Base-by-base conservation (phyloP, 2,888 invertebrate genomes). In the Ormyrus thymus region DNA sequence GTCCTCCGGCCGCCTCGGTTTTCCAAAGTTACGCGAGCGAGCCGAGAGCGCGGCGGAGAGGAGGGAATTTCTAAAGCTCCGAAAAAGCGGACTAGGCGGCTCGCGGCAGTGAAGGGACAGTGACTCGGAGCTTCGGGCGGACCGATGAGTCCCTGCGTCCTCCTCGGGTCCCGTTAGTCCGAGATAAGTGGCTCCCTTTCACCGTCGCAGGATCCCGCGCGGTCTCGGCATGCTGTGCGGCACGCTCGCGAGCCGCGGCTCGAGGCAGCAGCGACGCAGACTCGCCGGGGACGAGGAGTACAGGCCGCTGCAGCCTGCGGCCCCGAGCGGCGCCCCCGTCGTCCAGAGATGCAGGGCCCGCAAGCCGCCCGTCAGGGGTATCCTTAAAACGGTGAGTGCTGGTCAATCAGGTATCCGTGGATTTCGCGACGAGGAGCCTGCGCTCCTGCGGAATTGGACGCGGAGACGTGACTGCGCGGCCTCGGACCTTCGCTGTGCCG, bases 221-320 rank as follows among this genome's bases (percentile, higher is more conserved):
- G 9, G 29, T 29, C 29, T 29, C 4, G 51, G 45, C 76, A 88
- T 89, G 89, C 83, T 89, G 85, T 89, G 89, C 82, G 89, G 88
- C 55, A 86, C 86, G 64, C 87, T 89, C 80, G 84, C 61, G 13
- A 62, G 56, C 9, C 64, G 76, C 11, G 70, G 64, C 15, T n/a
- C 64, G 10, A 65, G 46, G 29, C 53, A 71, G 46, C 86, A 83
- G 81, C 87, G 85, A 69, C 83, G 84, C 68, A 83, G 85, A 75
- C 82, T 84, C 11, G 77, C 84, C 4, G 87, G 86, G 2, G 89
- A 88, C 48, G 89, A 29, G 29, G 29, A 89, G 81, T 89, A 88
- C 82, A 86, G 87, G 68, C 81, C 88, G 79, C 84, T 88, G 55
- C 29, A 29, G 84, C 85, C 13, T 7, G 9, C 6, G 59, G 51